Evolutionary conservation across 2,888 invertebrate genomes (phyloP).

Genomic region (Ernsta delagoae): DNA sequence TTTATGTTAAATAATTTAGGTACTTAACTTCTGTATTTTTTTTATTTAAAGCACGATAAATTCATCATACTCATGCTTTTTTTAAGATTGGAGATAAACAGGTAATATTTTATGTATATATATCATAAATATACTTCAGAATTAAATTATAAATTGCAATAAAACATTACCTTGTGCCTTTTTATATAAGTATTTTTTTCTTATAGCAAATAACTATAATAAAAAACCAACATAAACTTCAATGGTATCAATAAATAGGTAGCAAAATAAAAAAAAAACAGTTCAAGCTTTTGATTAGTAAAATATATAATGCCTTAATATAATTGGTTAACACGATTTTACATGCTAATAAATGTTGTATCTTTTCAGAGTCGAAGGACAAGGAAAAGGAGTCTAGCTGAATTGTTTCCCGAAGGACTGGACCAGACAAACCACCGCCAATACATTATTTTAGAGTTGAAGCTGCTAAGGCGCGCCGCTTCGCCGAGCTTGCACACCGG

Average conservation of each 20-base stretch:
- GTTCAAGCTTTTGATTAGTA: too few relatives aligned
- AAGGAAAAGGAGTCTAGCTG: constrained; percentile 89
- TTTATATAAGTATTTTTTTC: neutral
- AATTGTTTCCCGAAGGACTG: constrained; percentile 79
- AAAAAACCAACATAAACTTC: too few relatives aligned
- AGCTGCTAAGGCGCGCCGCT: constrained; percentile 49
- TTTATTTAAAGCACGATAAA: neutral
- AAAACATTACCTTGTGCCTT: neutral
- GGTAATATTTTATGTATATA: neutral
- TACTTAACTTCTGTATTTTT: too few relatives aligned
- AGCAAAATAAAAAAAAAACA: too few relatives aligned
- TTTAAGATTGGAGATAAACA: neutral
- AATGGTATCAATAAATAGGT: too few relatives aligned
- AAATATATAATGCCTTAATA: too few relatives aligned
- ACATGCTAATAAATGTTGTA: neutral
- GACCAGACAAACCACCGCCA: constrained; percentile 83
- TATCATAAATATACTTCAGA: neutral
- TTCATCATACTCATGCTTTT: neutral
- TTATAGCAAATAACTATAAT: too few relatives aligned
- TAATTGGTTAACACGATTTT: too few relatives aligned
- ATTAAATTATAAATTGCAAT: neutral
- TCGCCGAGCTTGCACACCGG: constrained; percentile 46
- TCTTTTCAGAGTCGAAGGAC: constrained; percentile 87
- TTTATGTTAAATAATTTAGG: too few relatives aligned
- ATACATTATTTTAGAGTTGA: constrained; percentile 80